Evolutionary conservation across 2,113 vertebrate species (phyloP).

Genomic region (Pogonocichla stellata): DNA sequence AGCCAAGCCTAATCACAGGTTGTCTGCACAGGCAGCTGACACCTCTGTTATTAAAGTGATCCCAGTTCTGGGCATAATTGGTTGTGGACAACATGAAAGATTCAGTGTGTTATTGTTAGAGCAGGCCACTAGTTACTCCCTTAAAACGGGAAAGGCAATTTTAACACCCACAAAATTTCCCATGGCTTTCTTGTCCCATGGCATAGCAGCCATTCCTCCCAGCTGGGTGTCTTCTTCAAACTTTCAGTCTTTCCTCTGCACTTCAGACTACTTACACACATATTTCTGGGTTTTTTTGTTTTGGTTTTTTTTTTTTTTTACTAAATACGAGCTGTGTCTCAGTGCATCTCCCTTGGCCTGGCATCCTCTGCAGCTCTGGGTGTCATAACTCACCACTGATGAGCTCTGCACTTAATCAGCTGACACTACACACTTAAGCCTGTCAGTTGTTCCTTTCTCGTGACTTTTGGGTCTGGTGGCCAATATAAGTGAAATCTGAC

Average conservation of each 20-base stretch:
- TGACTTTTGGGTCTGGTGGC: not conserved
- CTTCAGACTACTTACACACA: not conserved
- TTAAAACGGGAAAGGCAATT: not conserved
- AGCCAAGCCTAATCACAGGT: constrained; percentile 35
- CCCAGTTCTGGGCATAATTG: not conserved
- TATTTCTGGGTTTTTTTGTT: not conserved
- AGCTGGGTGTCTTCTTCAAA: not conserved
- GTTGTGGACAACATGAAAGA: constrained; percentile 19
- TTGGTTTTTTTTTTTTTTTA: not conserved
- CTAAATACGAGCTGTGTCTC: fast-evolving
- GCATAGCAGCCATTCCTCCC: fast-evolving
- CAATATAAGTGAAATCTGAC: not conserved
- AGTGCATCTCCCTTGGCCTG: not conserved
- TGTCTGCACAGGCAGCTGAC: constrained; percentile 4
- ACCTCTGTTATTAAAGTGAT: constrained; percentile 46
- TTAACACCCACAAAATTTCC: not conserved
- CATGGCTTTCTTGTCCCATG: not conserved
- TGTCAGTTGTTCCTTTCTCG: not conserved
- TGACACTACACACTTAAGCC: not conserved
- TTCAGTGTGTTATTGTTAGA: constrained; percentile 3
- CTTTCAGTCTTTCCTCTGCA: not conserved
- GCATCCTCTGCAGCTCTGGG: not conserved
- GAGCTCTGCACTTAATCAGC: not conserved
- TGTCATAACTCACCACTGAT: not conserved
- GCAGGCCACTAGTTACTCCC: not conserved